Percentiles rank a stretch among this genome's conserved stretches.
Evolutionary conservation across 23 tunicate species (phyloP).

Genomic region (Trididemnum miniatum): DNA sequence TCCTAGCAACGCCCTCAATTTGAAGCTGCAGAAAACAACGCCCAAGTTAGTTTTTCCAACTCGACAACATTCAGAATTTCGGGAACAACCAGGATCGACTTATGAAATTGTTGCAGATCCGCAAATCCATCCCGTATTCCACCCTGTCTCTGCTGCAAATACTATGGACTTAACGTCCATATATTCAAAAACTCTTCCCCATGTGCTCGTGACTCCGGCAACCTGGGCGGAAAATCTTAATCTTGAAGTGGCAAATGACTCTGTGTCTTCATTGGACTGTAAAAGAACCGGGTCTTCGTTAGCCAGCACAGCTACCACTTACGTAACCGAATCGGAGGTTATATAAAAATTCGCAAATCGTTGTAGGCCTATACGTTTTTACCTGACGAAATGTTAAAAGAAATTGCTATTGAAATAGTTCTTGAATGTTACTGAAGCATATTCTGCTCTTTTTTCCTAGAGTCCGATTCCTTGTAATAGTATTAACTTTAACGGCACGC

Average conservation of each 20-base stretch:
- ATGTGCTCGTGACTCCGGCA: slow-evolving; percentile 4
- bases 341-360: too few relatives aligned
- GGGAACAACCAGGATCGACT: too few relatives aligned
- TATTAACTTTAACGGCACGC: too few relatives aligned
- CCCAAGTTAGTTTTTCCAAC: neutral
- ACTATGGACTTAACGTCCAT: slow-evolving; percentile 4
- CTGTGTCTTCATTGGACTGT: neutral
- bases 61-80: neutral
- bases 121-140: neutral
- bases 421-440: too few relatives aligned
- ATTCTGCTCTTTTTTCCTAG: too few relatives aligned
- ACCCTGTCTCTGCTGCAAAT: neutral
- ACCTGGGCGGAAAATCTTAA: neutral
- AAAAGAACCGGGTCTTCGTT: slow-evolving; percentile 12
- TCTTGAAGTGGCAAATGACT: neutral
- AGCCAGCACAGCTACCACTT: slow-evolving; percentile 24
- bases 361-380: too few relatives aligned
- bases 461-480: too few relatives aligned
- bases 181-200: slow-evolving; percentile 27
- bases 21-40: neutral
- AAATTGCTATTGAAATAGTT: too few relatives aligned
- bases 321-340: slow-evolving; percentile 40
- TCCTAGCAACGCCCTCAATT: neutral
- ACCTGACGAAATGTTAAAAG: too few relatives aligned
- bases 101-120: neutral